These are phyloP conservation scores for Kradibia gibbosae DNA, from an alignment of 1,140 invertebrate genomes.

Conservation along the genomic window DNA sequence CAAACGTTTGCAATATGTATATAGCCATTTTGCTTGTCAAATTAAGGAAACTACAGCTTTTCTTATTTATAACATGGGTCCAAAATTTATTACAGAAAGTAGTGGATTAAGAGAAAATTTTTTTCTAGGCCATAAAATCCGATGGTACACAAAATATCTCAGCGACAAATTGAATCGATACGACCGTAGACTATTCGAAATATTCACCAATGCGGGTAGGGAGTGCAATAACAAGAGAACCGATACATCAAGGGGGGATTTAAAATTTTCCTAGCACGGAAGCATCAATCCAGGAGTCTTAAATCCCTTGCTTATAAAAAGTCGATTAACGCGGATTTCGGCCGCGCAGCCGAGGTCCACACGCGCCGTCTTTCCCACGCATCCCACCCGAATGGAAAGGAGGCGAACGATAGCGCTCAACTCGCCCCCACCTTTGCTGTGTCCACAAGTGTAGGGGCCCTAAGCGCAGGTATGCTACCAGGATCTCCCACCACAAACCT, in stretches of 20 bases:
- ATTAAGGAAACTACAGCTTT: too few relatives aligned
- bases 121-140: too few relatives aligned
- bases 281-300: not conserved
- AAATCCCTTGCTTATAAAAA: not conserved
- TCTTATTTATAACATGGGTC: too few relatives aligned
- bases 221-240: too few relatives aligned
- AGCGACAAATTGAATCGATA: too few relatives aligned
- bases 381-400: slow-evolving; percentile 9
- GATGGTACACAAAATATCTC: too few relatives aligned
- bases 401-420: not conserved
- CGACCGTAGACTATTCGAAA: too few relatives aligned
- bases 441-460: slow-evolving; percentile 6
- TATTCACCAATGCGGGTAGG: too few relatives aligned
- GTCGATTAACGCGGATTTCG: not conserved
- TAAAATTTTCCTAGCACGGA: not conserved
- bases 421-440: not conserved
- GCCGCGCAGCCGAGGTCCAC: not conserved
- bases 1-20: too few relatives aligned
- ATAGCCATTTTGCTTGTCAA: too few relatives aligned
- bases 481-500: slow-evolving; percentile 12
- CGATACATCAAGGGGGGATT: not conserved
- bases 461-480: slow-evolving; percentile 5
- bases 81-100: too few relatives aligned
- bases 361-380: slow-evolving; percentile 5
- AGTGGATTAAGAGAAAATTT: too few relatives aligned